These are phyloP conservation scores for Theretra japonica DNA, from an alignment of 2,888 invertebrate genomes.

Conservation along the genomic window DNA sequence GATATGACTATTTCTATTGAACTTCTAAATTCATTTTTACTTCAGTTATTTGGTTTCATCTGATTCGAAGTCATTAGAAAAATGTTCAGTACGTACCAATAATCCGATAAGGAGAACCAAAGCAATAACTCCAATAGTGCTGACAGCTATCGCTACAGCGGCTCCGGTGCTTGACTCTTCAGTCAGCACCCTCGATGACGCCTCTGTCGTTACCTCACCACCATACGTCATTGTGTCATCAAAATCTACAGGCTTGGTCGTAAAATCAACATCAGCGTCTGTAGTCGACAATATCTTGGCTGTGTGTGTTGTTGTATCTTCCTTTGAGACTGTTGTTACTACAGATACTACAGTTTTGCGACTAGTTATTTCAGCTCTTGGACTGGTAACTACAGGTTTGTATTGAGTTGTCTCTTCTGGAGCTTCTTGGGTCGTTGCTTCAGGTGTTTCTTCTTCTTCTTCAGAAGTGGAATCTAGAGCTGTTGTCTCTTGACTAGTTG, in stretches of 20 bases:
- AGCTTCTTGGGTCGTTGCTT: slow-evolving; percentile 31
- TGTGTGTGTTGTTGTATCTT: slow-evolving; percentile 9
- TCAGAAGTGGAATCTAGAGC: slow-evolving; percentile 35
- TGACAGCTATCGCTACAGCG: slow-evolving; percentile 92
- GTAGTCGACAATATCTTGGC: slow-evolving; percentile 29
- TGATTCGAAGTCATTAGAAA: too few relatives aligned
- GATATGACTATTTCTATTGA: too few relatives aligned
- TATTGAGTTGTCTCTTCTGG: neutral
- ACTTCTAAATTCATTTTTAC: too few relatives aligned
- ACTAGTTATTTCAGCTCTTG: slow-evolving; percentile 2
- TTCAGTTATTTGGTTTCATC: too few relatives aligned
- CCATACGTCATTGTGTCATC: slow-evolving; percentile 64
- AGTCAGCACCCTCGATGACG: slow-evolving; percentile 58
- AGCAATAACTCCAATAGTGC: slow-evolving; percentile 91
- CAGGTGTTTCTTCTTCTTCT: slow-evolving; percentile 27
- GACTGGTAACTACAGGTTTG: slow-evolving; percentile 5
- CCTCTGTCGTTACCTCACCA: slow-evolving; percentile 69
- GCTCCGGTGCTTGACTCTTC: slow-evolving; percentile 86
- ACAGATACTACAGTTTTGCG: neutral
- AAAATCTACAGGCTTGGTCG: slow-evolving; percentile 57
- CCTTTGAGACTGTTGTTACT: slow-evolving; percentile 9
- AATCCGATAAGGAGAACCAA: slow-evolving; percentile 90
- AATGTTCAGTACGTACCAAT: slow-evolving; percentile 83
- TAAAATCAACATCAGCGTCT: slow-evolving; percentile 48
- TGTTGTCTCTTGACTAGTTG: slow-evolving; percentile 16